Conservation (phyloP, 2,797 vertebrate species). For the Arrhamphus sclerolepis region DNA sequence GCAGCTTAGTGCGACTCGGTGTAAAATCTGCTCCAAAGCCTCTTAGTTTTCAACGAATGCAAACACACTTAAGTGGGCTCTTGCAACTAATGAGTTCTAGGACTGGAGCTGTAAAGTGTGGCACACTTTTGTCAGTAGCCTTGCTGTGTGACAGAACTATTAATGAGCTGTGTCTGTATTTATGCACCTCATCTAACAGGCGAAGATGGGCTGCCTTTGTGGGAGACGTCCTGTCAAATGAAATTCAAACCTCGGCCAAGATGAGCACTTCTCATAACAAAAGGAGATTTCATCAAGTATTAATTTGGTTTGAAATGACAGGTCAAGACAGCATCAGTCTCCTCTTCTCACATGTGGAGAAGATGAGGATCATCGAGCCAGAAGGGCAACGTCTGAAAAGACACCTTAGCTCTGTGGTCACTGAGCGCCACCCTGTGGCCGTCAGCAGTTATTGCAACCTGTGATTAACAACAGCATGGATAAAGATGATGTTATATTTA, state of each 20-base stretch:
- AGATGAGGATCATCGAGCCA: conserved; percentile 21
- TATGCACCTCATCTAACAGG: conserved; percentile 73
- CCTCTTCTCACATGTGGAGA: conserved; percentile 19
- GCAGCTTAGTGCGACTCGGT: too few relatives aligned
- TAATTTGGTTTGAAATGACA: conserved; percentile 75
- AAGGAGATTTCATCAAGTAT: conserved; percentile 75
- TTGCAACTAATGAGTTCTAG: conserved; percentile 24
- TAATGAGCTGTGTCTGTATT: conserved; percentile 78
- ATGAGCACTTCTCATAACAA: conserved; percentile 68
- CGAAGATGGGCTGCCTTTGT: conserved; percentile 69
- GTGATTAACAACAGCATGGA: neutral
- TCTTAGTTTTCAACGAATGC: conserved; percentile 8
- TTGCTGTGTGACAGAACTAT: conserved; percentile 80
- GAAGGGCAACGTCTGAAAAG: neutral
- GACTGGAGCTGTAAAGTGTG: conserved; percentile 60
- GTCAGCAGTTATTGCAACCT: conserved; percentile 37
- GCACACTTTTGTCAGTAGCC: conserved; percentile 48
- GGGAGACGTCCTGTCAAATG: conserved; percentile 67
- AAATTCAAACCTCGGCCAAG: conserved; percentile 64
- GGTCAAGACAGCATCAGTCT: conserved; percentile 54
- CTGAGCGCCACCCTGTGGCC: conserved; percentile 72
- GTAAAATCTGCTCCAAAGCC: too few relatives aligned
- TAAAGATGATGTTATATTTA: neutral
- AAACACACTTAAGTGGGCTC: conserved; percentile 25
- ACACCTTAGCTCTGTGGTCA: conserved; percentile 35